Conservation (phyloP, 2,797 vertebrate genomes). For the Onychomys arenicola region DNA sequence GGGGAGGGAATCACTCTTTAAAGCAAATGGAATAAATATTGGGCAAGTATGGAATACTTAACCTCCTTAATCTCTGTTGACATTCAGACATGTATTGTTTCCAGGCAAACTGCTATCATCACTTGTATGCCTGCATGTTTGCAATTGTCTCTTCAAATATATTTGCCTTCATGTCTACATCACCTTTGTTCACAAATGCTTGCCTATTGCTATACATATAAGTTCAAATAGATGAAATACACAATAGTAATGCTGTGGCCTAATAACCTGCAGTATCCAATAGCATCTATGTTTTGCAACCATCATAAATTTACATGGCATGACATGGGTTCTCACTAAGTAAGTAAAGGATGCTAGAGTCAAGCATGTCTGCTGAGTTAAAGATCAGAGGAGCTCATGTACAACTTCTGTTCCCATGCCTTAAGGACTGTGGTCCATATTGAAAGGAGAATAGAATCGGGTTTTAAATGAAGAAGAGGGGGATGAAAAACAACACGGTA, state of each 20-base stretch:
- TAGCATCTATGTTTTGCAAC: neutral
- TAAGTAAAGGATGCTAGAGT: neutral
- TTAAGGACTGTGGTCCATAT: neutral
- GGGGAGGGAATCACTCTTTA: neutral
- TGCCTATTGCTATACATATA: neutral
- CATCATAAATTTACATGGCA: neutral
- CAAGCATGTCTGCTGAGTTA: neutral
- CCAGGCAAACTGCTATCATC: neutral
- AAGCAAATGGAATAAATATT: constrained; percentile 3
- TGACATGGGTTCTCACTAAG: neutral
- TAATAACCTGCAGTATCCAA: neutral
- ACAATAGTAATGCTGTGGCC: neutral
- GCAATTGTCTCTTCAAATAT: neutral
- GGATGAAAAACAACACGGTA: neutral
- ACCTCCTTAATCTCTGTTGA: neutral
- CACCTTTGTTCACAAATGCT: neutral
- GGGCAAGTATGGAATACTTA: neutral
- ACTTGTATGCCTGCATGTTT: neutral
- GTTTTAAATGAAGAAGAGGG: neutral
- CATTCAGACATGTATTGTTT: neutral
- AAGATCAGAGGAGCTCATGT: neutral
- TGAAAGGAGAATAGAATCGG: neutral
- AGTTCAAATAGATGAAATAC: neutral
- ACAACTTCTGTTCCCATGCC: fast-evolving
- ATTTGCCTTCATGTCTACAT: neutral